These are phyloP conservation scores for Tetrao urogallus DNA, from an alignment of 2,113 vertebrate genomes.

Conservation along the genomic window DNA sequence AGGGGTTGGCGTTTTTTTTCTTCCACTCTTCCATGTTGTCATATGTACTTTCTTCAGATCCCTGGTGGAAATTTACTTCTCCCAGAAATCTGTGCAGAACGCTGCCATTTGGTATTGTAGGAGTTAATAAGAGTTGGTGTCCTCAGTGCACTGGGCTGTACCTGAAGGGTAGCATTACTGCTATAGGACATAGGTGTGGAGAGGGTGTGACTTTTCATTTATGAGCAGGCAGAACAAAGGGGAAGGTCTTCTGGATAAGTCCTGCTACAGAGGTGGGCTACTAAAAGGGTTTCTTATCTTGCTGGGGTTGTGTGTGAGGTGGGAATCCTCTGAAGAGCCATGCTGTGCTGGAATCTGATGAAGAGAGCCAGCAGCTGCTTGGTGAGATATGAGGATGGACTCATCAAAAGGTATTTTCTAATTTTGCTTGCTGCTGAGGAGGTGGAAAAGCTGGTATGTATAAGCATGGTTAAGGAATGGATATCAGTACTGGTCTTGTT, in stretches of 20 bases:
- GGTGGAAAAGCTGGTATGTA: background rate
- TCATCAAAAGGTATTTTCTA: background rate
- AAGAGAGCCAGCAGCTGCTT: background rate
- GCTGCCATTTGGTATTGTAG: background rate
- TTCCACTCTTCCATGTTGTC: fast-evolving
- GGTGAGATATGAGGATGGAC: background rate
- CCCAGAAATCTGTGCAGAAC: background rate
- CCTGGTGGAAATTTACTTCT: background rate
- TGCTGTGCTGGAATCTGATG: background rate
- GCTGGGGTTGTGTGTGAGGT: background rate
- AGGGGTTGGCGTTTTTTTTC: background rate
- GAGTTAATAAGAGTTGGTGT: background rate
- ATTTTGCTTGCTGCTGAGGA: background rate
- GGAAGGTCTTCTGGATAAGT: background rate
- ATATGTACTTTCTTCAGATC: background rate
- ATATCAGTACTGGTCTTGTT: background rate
- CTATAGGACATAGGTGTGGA: fast-evolving
- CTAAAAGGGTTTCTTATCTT: background rate
- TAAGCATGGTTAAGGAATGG: background rate
- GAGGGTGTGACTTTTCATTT: background rate
- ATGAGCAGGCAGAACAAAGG: background rate
- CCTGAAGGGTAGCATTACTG: background rate
- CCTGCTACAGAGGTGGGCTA: background rate
- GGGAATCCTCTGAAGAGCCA: background rate
- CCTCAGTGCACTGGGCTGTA: background rate